Base-by-base conservation (phyloP, 2,888 invertebrate genomes). In the Andrena marginata region DNA sequence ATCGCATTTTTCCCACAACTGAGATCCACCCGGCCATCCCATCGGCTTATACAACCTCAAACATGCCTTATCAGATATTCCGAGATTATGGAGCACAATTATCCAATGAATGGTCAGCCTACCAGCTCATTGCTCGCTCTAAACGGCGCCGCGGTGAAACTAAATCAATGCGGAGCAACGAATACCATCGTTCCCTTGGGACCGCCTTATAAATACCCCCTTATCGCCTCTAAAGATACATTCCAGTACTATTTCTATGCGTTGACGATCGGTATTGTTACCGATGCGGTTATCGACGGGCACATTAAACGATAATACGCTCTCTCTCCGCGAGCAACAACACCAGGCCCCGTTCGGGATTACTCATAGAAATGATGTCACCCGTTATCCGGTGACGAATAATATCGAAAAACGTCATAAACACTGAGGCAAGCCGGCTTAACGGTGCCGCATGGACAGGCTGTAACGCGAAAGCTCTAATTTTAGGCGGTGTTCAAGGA, bases 121-220 rank as follows among this genome's bases (percentile, higher is more conserved):
- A 90, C 87, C 89, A 92, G 91, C 91, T 88, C 85, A 65, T 82
- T 85, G 79, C 92, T 91, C 86, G 92, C 92, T 87, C 85, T n/a
- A 20, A 29, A 60, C 29, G 48, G 20, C 33, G 79, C 20, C 26
- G 16, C 23, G 26, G 56, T 62, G 63, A 71, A 49, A 60, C 54
- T 35, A 54, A 51, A 67, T 48, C 63, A 54, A 62, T 63, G 35
- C 56, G 29, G 16, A 35, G 56, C 7, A 20, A 3, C 13, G 33
- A 62, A 35, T 20, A 10, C 20, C 16, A 20, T 62, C 4, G 33
- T 62, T 35, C 13, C 3, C 20, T 54, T 48, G 26, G 23, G 42
- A 42, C 42, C 5, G 42, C 8, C 23, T 54, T n/a, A 54, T n/a
- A 23, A 56, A 23, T 56, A 26, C 56, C 10, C 2, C 10, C 10